These are phyloP conservation scores for Coenonympha arcania DNA, from an alignment of 2,888 invertebrate species.

Conservation along the genomic window DNA sequence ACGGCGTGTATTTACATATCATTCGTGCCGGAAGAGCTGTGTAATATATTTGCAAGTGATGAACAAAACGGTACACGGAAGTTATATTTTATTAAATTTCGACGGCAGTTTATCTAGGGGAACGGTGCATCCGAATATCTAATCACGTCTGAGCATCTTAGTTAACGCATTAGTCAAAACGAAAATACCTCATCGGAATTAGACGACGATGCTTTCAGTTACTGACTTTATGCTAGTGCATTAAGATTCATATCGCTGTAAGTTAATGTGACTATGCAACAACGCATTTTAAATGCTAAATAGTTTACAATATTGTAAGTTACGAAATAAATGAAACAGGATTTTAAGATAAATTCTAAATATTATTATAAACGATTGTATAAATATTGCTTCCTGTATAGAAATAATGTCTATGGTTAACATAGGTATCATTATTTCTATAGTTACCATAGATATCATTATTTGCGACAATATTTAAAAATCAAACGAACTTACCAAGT, in stretches of 20 bases:
- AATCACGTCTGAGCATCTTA: conserved; percentile 38
- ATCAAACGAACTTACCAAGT: no score
- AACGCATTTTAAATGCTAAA: background rate
- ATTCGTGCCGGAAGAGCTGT: conserved; percentile 49
- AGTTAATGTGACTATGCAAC: conserved; percentile 23
- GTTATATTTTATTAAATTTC: conserved; percentile 49
- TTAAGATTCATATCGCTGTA: conserved; percentile 32
- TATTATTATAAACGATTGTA: background rate
- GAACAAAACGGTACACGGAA: conserved; percentile 53
- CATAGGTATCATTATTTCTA: no score
- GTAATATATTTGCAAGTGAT: conserved; percentile 59
- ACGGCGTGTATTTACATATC: conserved; percentile 55
- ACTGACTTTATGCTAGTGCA: background rate
- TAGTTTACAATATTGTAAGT: conserved; percentile 23
- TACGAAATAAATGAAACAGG: background rate
- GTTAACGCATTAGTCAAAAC: conserved; percentile 46
- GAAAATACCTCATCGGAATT: conserved; percentile 30
- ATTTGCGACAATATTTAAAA: no score
- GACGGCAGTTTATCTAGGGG: conserved; percentile 36
- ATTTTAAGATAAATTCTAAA: background rate
- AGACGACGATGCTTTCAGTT: no score
- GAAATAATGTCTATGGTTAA: no score
- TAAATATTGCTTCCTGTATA: background rate
- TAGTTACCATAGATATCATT: no score
- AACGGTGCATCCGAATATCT: conserved; percentile 32